These are phyloP conservation scores for Taenioides sp. DNA, from an alignment of 2,797 vertebrate species.

Conservation along the genomic window DNA sequence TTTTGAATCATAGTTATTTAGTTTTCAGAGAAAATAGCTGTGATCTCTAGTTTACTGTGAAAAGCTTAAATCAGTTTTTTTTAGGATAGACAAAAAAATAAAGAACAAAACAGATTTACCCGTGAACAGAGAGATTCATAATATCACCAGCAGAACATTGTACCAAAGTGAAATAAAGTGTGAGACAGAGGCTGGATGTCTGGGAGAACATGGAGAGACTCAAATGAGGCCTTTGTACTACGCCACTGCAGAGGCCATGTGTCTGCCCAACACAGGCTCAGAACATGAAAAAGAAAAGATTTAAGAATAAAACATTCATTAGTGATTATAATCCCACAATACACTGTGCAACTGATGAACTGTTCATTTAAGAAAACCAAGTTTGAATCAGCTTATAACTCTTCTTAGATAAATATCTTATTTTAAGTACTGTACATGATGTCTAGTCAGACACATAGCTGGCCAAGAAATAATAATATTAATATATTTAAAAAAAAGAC, in stretches of 20 bases:
- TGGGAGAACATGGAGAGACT: constrained; percentile 59
- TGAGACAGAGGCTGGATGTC: constrained; percentile 60
- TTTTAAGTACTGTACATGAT: constrained; percentile 78
- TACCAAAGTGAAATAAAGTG: constrained; percentile 18
- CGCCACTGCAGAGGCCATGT: constrained; percentile 50
- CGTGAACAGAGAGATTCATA: constrained; percentile 77
- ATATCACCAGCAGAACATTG: constrained; percentile 53
- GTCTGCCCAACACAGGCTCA: constrained; percentile 47
- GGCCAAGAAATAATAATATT: constrained; percentile 72
- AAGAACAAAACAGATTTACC: constrained; percentile 77
- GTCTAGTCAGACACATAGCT: constrained; percentile 75
- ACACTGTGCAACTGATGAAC: constrained; percentile 78
- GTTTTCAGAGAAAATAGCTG: constrained; percentile 71
- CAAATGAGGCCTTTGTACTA: constrained; percentile 52
- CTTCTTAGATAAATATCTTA: constrained; percentile 79
- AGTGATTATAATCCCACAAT: constrained; percentile 84
- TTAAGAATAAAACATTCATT: constrained; percentile 70
- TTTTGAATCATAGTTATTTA: constrained; percentile 73
- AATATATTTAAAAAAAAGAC: constrained; percentile 65
- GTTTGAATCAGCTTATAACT: constrained; percentile 82
- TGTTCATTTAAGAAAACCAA: constrained; percentile 67
- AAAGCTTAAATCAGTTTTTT: constrained; percentile 70
- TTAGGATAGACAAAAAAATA: constrained; percentile 60
- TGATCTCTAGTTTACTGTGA: constrained; percentile 77
- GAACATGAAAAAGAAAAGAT: constrained; percentile 49